Base-by-base conservation (phyloP, 2,888 invertebrate species). In the Rotaria macrura region DNA sequence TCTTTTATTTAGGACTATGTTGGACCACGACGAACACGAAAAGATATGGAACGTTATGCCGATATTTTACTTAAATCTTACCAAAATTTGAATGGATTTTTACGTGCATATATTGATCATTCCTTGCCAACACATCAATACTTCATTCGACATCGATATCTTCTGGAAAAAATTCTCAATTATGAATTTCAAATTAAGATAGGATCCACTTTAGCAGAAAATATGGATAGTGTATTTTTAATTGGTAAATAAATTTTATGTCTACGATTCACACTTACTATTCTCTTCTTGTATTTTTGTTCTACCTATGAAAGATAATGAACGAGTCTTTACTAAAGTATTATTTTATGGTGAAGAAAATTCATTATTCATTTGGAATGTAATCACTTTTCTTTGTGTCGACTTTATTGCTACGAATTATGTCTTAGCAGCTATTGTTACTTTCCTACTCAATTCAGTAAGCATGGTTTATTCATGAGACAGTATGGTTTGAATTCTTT, bases 331-430 rank as follows among this genome's bases (percentile, higher is more conserved):
- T 90, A 93, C 93, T 88, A 91, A 92, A 25, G 92, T 93, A n/a
- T 91, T 94, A 87, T 93, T 94, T 87, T 93, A 94, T 89, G 95
- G 95, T 84, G 93, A 94, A 89, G 94, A 95, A 90, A 91, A 92
- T 88, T 92, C 93, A n/a, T 90, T 94, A 72, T 92, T 94, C 87
- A 91, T 93, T 79, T 94, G 94, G 90, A 94, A 95, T 89, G 89
- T 94, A 38, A 92, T 94, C 72, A 89, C 94, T 55, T 93, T 95
- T 88, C 91, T 93, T 86, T 92, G 93, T 74, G 89, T 93, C 20
- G 93, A 94, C 88, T 90, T 93, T 40, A 88, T 93, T 40, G 92
- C 92, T 9, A 91, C 92, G 72, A 92, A 93, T 88, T 94, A 92
- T 88, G 90, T 94, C 57, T 90, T 94, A 54, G 92, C 94, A 84